Evolutionary conservation across 2,797 vertebrate species (phyloP).

Genomic region (Nyctalus aviator): DNA sequence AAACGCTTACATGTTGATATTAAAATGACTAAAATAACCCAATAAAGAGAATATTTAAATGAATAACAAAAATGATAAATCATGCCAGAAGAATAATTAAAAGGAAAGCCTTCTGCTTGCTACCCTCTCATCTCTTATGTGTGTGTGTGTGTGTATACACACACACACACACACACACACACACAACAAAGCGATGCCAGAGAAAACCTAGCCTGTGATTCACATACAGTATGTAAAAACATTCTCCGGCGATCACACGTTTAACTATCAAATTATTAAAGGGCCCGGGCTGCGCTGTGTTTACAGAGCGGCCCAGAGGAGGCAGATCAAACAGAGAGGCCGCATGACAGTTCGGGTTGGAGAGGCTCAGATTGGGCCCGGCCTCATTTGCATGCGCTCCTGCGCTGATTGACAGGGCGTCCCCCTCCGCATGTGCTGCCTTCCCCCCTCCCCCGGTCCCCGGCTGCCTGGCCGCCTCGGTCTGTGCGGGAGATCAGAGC

Average conservation of each 20-base stretch:
- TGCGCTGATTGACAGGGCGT: conserved; percentile 80
- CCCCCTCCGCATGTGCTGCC: neutral
- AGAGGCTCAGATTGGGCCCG: conserved; percentile 82
- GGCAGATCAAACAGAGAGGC: conserved; percentile 72
- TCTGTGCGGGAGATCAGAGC: conserved; percentile 89
- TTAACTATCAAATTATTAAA: conserved; percentile 50
- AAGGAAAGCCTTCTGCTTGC: neutral
- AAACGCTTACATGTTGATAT: conserved; percentile 42
- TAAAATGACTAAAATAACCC: conserved; percentile 53
- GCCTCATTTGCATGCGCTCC: conserved; percentile 85
- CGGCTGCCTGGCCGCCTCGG: conserved; percentile 81
- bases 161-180: too few species aligned
- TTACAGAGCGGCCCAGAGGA: conserved; percentile 71
- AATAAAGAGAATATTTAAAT: conserved; percentile 52
- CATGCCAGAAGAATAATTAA: conserved; percentile 49
- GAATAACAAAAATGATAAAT: conserved; percentile 17
- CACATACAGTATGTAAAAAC: neutral
- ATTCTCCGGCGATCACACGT: conserved; percentile 20
- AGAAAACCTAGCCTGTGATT: neutral
- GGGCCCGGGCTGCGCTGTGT: neutral
- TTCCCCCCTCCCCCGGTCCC: neutral
- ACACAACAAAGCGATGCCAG: neutral
- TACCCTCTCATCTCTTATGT: neutral
- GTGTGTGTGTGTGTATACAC: neutral
- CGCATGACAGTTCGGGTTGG: conserved; percentile 74